Evolutionary conservation across 2,797 vertebrate genomes (phyloP).

Genomic region (Lithobates pipiens): DNA sequence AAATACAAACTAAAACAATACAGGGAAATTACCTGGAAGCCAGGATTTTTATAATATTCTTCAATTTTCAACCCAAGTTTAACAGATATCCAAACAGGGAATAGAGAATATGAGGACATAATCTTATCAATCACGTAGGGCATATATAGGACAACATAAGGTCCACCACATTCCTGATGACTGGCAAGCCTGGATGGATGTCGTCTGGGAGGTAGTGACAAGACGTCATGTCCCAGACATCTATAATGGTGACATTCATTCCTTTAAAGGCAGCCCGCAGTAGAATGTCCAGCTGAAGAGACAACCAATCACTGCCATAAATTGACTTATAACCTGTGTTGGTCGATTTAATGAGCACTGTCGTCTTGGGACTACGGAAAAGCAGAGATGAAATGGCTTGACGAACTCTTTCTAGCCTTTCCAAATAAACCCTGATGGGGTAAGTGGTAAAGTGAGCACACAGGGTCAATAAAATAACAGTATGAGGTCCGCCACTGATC

Average conservation of each 20-base stretch:
- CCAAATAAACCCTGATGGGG: conserved; percentile 56
- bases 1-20: no score
- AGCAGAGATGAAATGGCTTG: conserved; percentile 60
- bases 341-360: conserved; percentile 68
- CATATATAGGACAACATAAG: no score
- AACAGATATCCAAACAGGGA: no score
- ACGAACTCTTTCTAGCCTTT: conserved; percentile 61
- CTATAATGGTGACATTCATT: conserved; percentile 67
- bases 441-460: conserved; percentile 68
- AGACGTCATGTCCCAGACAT: conserved; percentile 72
- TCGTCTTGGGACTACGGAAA: conserved; percentile 58
- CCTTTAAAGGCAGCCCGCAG: conserved; percentile 64
- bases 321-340: conserved; percentile 71
- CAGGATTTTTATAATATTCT: no score
- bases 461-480: conserved; percentile 63
- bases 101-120: no score
- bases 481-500: conserved; percentile 65
- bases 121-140: no score
- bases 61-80: no score
- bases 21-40: no score
- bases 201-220: conserved; percentile 66
- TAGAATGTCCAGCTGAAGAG: conserved; percentile 67
- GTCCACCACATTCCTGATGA: no score
- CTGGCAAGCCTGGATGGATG: no score
- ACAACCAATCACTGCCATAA: conserved; percentile 71